Conservation (phyloP, 2,888 invertebrate species). For the Nemotelus nigrinus region DNA sequence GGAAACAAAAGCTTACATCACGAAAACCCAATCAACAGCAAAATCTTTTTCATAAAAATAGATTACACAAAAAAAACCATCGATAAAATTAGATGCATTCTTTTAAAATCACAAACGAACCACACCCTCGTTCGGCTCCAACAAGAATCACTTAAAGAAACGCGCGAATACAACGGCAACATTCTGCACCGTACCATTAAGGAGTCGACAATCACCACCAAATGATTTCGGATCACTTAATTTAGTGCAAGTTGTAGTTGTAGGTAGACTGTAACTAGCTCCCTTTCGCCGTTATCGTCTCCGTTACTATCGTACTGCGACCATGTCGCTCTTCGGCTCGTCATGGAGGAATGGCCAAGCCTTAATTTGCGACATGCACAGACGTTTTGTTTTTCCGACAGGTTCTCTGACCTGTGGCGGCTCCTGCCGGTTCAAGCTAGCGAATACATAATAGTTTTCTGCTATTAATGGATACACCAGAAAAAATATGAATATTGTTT, state of each 20-base stretch:
- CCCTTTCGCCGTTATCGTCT: not conserved
- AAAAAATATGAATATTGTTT: conserved; percentile 26
- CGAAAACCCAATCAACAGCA: too few relatives aligned
- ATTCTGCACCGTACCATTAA: conserved; percentile 24
- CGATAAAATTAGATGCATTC: not conserved
- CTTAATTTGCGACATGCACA: conserved; percentile 30
- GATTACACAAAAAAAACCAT: not conserved
- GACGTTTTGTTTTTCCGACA: conserved; percentile 25
- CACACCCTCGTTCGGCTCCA: not conserved
- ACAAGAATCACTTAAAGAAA: conserved; percentile 1
- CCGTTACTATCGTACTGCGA: too few relatives aligned
- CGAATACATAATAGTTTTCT: not conserved
- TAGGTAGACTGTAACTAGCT: not conserved
- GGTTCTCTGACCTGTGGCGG: conserved; percentile 41
- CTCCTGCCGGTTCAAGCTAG: not conserved
- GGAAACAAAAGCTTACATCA: too few relatives aligned
- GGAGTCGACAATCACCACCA: conserved; percentile 33
- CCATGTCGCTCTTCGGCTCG: not conserved
- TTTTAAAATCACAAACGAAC: not conserved
- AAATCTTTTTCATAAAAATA: not conserved
- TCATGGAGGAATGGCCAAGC: conserved; percentile 18
- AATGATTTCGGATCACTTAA: conserved; percentile 45
- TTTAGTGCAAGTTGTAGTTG: conserved; percentile 31
- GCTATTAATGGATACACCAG: not conserved
- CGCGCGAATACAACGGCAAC: not conserved